Conservation (phyloP, 1,140 invertebrate species). For the Drosophila repletoides region DNA sequence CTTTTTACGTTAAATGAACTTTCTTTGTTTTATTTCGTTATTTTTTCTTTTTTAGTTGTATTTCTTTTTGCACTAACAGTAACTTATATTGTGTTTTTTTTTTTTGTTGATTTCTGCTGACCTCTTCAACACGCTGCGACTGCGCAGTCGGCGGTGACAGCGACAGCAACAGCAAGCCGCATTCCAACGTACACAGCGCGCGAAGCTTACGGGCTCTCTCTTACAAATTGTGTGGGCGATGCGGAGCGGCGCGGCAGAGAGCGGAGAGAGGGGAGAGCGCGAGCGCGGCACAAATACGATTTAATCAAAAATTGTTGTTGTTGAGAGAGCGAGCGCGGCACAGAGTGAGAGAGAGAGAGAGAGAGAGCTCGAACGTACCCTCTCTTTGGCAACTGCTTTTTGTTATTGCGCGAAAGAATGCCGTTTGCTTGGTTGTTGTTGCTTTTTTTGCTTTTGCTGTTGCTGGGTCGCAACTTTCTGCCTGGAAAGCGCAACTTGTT, state of each 20-base stretch:
- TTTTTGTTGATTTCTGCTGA: constrained; percentile 41
- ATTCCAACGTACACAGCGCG: constrained; percentile 57
- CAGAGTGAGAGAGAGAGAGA: constrained; percentile 24
- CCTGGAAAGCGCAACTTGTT: constrained; percentile 30
- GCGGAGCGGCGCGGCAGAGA: constrained; percentile 26
- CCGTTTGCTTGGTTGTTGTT: constrained; percentile 73
- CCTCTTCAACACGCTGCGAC: constrained; percentile 71
- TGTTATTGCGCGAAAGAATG: constrained; percentile 82
- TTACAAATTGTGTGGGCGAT: constrained; percentile 40
- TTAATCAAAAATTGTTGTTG: constrained; percentile 72
- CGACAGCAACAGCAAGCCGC: constrained; percentile 42
- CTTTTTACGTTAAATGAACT: constrained; percentile 20
- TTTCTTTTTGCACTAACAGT: constrained; percentile 58
- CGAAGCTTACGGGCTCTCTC: constrained; percentile 32
- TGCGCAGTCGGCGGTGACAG: constrained; percentile 62
- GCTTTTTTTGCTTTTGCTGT: constrained; percentile 43
- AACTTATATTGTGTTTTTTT: constrained; percentile 64
- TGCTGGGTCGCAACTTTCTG: constrained; percentile 53
- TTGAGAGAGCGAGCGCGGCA: constrained; percentile 14
- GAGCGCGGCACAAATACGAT: constrained; percentile 58
- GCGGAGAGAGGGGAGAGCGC: constrained; percentile 23
- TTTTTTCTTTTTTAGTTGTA: constrained; percentile 13
- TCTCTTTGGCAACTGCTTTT: constrained; percentile 59
- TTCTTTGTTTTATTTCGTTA: constrained; percentile 22
- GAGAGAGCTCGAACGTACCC: constrained; percentile 23